phyloP scores from a whole-genome alignment of 2,888 invertebrate species.

The Apamea sordens region DNA sequence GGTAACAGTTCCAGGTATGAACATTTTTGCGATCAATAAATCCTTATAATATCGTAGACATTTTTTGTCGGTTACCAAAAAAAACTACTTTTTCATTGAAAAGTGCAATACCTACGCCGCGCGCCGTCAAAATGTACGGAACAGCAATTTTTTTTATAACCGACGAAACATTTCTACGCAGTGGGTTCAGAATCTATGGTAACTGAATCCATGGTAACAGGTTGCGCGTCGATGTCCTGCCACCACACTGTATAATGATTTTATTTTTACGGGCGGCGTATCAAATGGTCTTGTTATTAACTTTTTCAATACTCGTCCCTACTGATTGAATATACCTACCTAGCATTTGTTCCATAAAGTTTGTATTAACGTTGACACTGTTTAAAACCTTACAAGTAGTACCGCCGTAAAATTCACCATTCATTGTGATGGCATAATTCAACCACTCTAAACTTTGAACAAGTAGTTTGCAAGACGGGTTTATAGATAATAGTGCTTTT shows the following conservation, averaged over 20 bases:
- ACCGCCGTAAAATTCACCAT: not conserved
- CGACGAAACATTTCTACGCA: not conserved
- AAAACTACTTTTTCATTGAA: not conserved
- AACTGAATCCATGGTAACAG: not conserved
- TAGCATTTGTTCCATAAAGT: not conserved
- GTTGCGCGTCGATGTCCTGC: not conserved
- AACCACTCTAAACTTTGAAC: slow-evolving; percentile 33
- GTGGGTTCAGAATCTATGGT: not conserved
- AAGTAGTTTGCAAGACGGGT: slow-evolving; percentile 42
- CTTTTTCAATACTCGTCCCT: not conserved
- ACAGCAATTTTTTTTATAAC: not conserved
- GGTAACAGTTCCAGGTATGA: not conserved
- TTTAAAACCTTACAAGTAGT: not conserved
- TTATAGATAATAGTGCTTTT: slow-evolving; percentile 42
- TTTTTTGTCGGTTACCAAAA: not conserved
- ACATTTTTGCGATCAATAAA: not conserved
- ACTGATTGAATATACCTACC: not conserved
- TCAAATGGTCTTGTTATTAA: not conserved
- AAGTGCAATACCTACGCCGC: not conserved
- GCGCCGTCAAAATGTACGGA: not conserved
- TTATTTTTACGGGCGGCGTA: not conserved
- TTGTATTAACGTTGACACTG: not conserved
- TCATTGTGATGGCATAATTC: slow-evolving; percentile 9
- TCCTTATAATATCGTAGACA: not conserved
- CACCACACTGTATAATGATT: not conserved